Evolutionary conservation across 2,113 vertebrate species (phyloP).

Genomic region (Peromyscus maniculatus): DNA sequence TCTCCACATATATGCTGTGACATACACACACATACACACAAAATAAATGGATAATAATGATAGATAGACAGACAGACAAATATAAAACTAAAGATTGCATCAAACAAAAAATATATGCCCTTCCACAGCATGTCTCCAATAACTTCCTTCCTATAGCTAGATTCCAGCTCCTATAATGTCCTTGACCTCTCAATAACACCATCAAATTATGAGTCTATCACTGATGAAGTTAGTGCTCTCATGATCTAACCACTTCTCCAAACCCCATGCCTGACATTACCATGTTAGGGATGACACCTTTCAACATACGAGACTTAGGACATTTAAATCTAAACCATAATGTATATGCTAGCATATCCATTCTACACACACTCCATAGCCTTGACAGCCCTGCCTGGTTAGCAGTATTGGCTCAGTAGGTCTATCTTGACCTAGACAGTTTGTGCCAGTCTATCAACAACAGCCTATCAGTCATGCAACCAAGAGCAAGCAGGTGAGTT

Average conservation of each 20-base stretch:
- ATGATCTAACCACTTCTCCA: neutral
- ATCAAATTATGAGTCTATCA: neutral
- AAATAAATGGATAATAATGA: neutral
- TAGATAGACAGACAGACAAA: neutral
- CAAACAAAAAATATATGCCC: neutral
- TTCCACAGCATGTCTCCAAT: neutral
- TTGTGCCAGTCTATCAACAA: neutral
- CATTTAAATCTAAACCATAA: neutral
- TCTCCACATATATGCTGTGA: neutral
- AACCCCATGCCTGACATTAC: neutral
- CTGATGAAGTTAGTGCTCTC: neutral
- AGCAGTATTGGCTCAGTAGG: neutral
- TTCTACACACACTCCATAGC: neutral
- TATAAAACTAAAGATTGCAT: neutral
- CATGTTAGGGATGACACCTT: neutral
- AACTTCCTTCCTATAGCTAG: neutral
- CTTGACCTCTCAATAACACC: neutral
- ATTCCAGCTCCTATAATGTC: neutral
- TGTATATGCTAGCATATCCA: neutral
- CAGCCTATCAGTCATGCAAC: neutral
- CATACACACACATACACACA: neutral
- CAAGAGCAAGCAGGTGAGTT: constrained; percentile 13
- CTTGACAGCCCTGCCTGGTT: neutral
- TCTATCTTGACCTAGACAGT: neutral
- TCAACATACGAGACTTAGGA: neutral